phyloP scores from a whole-genome alignment of 2,888 invertebrate species.

The Lycophotia porphyrea region DNA sequence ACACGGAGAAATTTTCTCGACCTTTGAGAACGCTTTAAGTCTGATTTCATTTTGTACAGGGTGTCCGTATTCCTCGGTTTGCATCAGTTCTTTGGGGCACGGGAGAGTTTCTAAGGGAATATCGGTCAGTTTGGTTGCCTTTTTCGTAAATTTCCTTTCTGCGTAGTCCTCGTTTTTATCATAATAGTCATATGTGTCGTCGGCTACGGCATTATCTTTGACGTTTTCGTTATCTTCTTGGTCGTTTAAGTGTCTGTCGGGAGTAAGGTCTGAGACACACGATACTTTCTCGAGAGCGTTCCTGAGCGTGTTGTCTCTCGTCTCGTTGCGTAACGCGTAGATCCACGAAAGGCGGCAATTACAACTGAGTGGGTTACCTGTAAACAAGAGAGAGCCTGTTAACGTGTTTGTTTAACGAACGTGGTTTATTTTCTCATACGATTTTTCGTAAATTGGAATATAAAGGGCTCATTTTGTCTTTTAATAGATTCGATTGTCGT shows the following conservation, averaged over 20 bases:
- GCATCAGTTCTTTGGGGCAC: slow-evolving; percentile 87
- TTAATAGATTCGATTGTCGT: slow-evolving; percentile 34
- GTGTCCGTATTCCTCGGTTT: slow-evolving; percentile 85
- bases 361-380: slow-evolving; percentile 96
- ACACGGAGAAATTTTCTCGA: slow-evolving; percentile 73
- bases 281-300: slow-evolving; percentile 93
- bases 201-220: slow-evolving; percentile 77
- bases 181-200: slow-evolving; percentile 85
- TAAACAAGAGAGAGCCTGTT: slow-evolving; percentile 73
- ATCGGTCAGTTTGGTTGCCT: slow-evolving; percentile 82
- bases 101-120: slow-evolving; percentile 85
- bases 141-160: slow-evolving; percentile 76
- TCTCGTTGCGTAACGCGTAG: slow-evolving; percentile 93
- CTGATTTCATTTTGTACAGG: slow-evolving; percentile 88
- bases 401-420: slow-evolving; percentile 44
- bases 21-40: slow-evolving; percentile 84
- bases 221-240: slow-evolving; percentile 74
- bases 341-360: slow-evolving; percentile 96
- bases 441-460: slow-evolving; percentile 43
- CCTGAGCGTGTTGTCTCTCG: slow-evolving; percentile 92
- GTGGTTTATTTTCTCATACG: slow-evolving; percentile 37
- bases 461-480: slow-evolving; percentile 38
- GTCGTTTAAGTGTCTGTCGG: slow-evolving; percentile 78
- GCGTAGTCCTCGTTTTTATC: slow-evolving; percentile 82
- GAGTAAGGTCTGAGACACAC: slow-evolving; percentile 90